Evolutionary conservation across 1,140 invertebrate species (phyloP).

Genomic region (Drosophila parabipectinata): DNA sequence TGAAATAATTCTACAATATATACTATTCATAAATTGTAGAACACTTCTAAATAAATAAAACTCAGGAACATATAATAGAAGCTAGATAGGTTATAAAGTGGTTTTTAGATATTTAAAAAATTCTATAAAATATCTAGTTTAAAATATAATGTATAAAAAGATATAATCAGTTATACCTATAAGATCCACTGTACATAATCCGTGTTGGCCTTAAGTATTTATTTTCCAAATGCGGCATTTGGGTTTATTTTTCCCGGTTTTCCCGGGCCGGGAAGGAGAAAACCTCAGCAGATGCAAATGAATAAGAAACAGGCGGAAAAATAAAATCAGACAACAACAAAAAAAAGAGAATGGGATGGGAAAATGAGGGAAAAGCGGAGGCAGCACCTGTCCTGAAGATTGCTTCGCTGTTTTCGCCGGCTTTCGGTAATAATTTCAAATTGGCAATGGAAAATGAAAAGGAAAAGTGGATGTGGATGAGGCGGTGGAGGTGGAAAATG

Average conservation of each 20-base stretch:
- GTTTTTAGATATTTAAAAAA: no score
- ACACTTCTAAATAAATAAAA: no score
- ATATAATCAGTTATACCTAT: not conserved
- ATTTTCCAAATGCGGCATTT: constrained; percentile 72
- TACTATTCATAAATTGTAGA: no score
- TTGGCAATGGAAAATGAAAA: constrained; percentile 50
- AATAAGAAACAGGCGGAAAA: constrained; percentile 16
- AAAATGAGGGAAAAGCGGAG: not conserved
- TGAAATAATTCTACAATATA: no score
- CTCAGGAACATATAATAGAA: no score
- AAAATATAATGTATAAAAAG: no score
- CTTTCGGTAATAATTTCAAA: constrained; percentile 73
- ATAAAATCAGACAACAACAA: constrained; percentile 11
- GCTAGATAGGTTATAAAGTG: no score
- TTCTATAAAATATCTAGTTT: no score
- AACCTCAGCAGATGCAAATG: constrained; percentile 36
- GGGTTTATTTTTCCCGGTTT: constrained; percentile 55
- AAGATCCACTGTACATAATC: constrained; percentile 49
- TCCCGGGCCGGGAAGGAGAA: not conserved
- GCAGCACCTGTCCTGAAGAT: constrained; percentile 59
- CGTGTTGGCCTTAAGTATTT: constrained; percentile 34
- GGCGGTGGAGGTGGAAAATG: not conserved
- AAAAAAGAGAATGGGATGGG: not conserved
- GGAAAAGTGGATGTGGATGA: not conserved
- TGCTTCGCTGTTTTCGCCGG: constrained; percentile 28